Evolutionary conservation across 1,140 invertebrate species (phyloP), one percentile per base, ranked within the genome.

Genomic region (Octopus sinensis): DNA sequence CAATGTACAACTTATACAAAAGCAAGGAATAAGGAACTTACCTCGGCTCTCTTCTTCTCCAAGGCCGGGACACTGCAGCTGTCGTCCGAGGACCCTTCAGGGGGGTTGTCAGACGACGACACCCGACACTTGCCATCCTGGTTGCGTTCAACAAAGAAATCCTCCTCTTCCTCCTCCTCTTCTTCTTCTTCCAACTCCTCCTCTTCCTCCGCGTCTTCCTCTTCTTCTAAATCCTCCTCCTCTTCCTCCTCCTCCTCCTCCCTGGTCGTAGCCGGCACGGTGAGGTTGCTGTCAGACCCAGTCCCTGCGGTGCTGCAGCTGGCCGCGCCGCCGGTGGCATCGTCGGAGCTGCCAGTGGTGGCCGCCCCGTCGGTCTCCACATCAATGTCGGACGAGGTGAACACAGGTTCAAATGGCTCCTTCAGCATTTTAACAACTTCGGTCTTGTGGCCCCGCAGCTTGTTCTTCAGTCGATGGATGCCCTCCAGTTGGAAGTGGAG

Each of bases 181-280:
- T 53, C 76, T 52, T n/a, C 53, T 73, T 51, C 62, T 75, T 23
- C 23, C n/a, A 30, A 12, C 52, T 79, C 81, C 68, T 62, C 81
- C 17, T 62, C 71, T 30, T 54, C 56, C 13, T 53, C 43, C 43
- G 52, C 68, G 3, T 76, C 54, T n/a, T 78, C 73, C 0, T 54
- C 53, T 4, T 80, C 30, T 43, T 43, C 30, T 43, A 43, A 43
- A 43, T 43, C 30, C 30, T 43, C 30, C 30, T 43, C 23, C 79
- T 56, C 52, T 79, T 56, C 78, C 51, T 81, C 75, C 73, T 81
- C 54, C 73, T 43, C 51, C 71, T 81, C 75, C 80, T 53, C 52
- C 5, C 5, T 53, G 12, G 71, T n/a, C 43, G 12, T 75, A n/a
- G 23, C 51, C 52, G n/a, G n/a, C 73, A 5, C 2, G 13, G 13